These are phyloP conservation scores for Orthonychiurus folsomi DNA, from an alignment of 2,888 invertebrate species.

Conservation along the genomic window DNA sequence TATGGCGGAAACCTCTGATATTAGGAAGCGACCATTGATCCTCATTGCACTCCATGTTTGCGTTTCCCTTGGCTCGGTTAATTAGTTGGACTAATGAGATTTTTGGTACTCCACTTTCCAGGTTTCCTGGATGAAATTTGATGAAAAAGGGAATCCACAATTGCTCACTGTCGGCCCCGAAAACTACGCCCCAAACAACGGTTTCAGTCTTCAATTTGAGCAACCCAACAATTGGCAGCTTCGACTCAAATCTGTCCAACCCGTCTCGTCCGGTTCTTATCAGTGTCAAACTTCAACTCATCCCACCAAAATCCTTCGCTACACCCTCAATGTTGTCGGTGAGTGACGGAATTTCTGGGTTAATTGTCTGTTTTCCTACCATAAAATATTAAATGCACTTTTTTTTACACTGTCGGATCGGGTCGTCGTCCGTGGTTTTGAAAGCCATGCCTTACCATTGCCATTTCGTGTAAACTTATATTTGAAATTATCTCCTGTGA, in stretches of 20 bases:
- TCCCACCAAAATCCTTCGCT: constrained; percentile 41
- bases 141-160: constrained; percentile 42
- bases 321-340: constrained; percentile 40
- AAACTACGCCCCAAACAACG: constrained; percentile 43
- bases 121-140: constrained; percentile 44
- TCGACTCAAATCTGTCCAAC: constrained; percentile 42
- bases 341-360: constrained; percentile 17
- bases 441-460: no score
- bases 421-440: no score
- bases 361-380: no score
- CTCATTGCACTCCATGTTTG: neutral
- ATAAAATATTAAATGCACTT: no score
- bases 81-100: neutral
- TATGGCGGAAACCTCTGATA: neutral
- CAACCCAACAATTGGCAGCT: constrained; percentile 44
- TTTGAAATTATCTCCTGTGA: no score
- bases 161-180: constrained; percentile 43
- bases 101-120: constrained; percentile 24
- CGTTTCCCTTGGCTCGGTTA: neutral
- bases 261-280: constrained; percentile 42
- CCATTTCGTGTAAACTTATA: no score
- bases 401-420: no score
- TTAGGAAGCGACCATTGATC: neutral
- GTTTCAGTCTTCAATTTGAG: constrained; percentile 42
- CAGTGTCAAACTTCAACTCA: constrained; percentile 42